Evolutionary conservation across 2,888 invertebrate genomes (phyloP), one percentile per base, ranked within the genome.

Genomic region (Hoplodrina blanda): DNA sequence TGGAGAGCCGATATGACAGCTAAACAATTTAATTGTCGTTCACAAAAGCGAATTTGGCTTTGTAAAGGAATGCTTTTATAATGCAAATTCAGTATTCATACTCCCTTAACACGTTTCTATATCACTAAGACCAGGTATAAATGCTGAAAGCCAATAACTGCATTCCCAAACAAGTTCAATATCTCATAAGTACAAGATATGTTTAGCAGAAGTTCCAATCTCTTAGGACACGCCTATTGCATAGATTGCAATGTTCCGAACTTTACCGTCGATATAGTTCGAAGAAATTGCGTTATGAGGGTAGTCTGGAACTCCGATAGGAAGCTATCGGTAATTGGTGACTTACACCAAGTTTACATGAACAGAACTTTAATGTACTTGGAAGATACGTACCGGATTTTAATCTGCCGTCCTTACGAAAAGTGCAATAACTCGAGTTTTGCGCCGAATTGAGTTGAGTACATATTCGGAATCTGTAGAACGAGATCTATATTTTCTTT

Each of bases 231-330:
- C 81, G 73, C 74, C 76, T 62, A 41, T 50, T 81, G 75, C 85
- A 81, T 76, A 75, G 74, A 84, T 82, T 84, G 83, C 73, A 73
- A 46, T 82, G 83, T 76, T 60, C 73, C 56, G 46, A 80, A 84
- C 72, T 85, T 80, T 3, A 20, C 37, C 69, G 25, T 59, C 56
- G 71, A 76, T 77, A 13, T 13, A 83, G 66, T 56, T 67, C 46
- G n/a, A 60, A 78, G 74, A 83, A 78, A 77, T 73, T 37, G 59
- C 73, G 67, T 75, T 81, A 72, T 77, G 77, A 76, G 66, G 54
- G 63, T 63, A 69, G 68, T 76, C 65, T 17, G 57, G 19, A 62
- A 72, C 65, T 69, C 30, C n/a, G 64, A 69, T 67, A 56, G 69
- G 67, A 73, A 62, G 73, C 63, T 73, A 76, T 63, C 66, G 73